Evolutionary conservation across 1,140 invertebrate genomes (phyloP).

Genomic region (Meloidogyne floridensis): DNA sequence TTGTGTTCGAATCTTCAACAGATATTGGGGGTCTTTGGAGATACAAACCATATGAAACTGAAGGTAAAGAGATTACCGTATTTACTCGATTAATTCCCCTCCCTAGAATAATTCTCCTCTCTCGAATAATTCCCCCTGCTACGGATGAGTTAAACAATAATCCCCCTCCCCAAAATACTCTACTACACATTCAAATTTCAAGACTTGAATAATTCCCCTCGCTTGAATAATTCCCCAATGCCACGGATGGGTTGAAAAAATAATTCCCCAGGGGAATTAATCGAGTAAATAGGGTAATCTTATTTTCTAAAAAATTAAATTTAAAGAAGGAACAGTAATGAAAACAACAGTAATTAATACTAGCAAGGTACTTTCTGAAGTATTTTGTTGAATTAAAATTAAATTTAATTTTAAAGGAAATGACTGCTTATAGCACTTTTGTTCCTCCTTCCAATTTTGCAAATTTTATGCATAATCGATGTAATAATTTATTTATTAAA

Average conservation of each 20-base stretch:
- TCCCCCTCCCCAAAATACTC: too few relatives aligned
- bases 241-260: accelerated
- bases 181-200: too few relatives aligned
- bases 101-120: too few relatives aligned
- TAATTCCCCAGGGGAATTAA: too few relatives aligned
- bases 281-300: too few relatives aligned
- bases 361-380: constrained; percentile 67
- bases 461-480: constrained; percentile 68
- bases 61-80: constrained; percentile 15
- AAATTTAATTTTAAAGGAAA: constrained; percentile 23
- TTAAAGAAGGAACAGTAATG: constrained; percentile 66
- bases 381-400: neutral
- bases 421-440: constrained; percentile 67
- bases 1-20: constrained; percentile 67
- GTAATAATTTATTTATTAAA: constrained; percentile 6
- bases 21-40: constrained; percentile 67
- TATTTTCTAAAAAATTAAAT: neutral
- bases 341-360: constrained; percentile 69
- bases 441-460: constrained; percentile 67
- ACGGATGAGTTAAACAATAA: too few relatives aligned
- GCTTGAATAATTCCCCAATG: too few relatives aligned
- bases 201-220: too few relatives aligned
- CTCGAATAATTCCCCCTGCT: too few relatives aligned
- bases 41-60: constrained; percentile 51
- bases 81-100: too few relatives aligned